Evolutionary conservation across 2,113 vertebrate genomes (phyloP).

Genomic region (Taurulus bubalis): DNA sequence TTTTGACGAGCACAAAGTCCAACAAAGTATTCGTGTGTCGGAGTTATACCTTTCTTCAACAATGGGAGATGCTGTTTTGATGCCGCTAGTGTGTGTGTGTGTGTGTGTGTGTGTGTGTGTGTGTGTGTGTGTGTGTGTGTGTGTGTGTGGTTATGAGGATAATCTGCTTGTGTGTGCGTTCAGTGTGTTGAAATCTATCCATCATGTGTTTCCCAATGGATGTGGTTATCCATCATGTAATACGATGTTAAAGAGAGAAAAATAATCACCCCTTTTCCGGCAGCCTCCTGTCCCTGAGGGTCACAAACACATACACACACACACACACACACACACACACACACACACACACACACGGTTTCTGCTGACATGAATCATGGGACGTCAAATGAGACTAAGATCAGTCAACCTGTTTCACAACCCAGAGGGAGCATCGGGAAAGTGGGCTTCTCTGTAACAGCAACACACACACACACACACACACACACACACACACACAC

Average conservation of each 20-base stretch:
- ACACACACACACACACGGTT: conserved; percentile 1
- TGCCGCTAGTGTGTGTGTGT: not conserved
- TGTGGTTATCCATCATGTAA: conserved; percentile 54
- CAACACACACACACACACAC: not conserved
- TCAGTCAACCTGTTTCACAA: conserved; percentile 59
- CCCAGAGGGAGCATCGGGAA: conserved; percentile 14
- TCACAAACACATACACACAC: conserved; percentile 4
- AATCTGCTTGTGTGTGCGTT: conserved; percentile 3
- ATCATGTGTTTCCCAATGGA: conserved; percentile 38
- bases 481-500: conserved; percentile 10
- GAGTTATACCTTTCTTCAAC: not conserved
- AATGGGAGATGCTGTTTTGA: not conserved
- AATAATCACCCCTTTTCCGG: conserved; percentile 41
- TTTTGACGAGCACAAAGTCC: no score
- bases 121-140: not conserved
- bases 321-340: conserved; percentile 25
- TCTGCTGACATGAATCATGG: conserved; percentile 58
- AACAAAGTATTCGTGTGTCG: no score
- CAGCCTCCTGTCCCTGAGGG: conserved; percentile 18
- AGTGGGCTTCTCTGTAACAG: conserved; percentile 2
- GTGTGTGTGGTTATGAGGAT: not conserved
- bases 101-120: conserved; percentile 2
- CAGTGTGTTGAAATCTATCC: conserved; percentile 34
- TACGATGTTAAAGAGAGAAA: conserved; percentile 47
- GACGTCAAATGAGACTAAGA: conserved; percentile 48